Evolutionary conservation across 2,888 invertebrate genomes (phyloP).

Genomic region (Folsomia manolachei): DNA sequence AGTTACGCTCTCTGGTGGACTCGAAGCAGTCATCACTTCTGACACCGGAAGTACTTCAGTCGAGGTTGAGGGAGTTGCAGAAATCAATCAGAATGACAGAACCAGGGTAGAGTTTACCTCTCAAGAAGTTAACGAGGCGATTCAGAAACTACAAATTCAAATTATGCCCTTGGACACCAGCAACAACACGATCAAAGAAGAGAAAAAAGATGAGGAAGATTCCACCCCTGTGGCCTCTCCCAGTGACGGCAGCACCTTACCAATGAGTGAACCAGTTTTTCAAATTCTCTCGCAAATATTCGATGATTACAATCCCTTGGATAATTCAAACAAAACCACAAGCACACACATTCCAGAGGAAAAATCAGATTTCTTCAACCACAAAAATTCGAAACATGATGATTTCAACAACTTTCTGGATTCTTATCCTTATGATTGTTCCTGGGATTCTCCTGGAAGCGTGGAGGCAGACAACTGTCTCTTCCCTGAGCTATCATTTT

Average conservation of each 20-base stretch:
- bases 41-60: background rate
- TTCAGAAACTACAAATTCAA: background rate
- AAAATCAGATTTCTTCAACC: background rate
- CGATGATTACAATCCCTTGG: background rate
- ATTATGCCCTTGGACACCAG: background rate
- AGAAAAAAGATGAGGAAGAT: no score
- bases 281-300: constrained; percentile 11
- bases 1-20: constrained; percentile 5
- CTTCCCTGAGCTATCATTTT: constrained; percentile 12
- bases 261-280: constrained; percentile 11
- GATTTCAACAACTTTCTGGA: background rate
- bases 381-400: background rate
- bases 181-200: background rate
- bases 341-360: constrained; percentile 4
- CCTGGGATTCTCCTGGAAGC: constrained; percentile 20
- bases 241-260: background rate
- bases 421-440: constrained; percentile 10
- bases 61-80: background rate
- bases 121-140: background rate
- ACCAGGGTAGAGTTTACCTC: background rate
- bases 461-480: constrained; percentile 13
- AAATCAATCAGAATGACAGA: background rate
- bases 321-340: background rate
- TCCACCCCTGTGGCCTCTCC: background rate
- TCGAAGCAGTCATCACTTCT: constrained; percentile 10